phyloP scores from a whole-genome alignment of 2,113 vertebrate genomes.

The Mesitornis unicolor region DNA sequence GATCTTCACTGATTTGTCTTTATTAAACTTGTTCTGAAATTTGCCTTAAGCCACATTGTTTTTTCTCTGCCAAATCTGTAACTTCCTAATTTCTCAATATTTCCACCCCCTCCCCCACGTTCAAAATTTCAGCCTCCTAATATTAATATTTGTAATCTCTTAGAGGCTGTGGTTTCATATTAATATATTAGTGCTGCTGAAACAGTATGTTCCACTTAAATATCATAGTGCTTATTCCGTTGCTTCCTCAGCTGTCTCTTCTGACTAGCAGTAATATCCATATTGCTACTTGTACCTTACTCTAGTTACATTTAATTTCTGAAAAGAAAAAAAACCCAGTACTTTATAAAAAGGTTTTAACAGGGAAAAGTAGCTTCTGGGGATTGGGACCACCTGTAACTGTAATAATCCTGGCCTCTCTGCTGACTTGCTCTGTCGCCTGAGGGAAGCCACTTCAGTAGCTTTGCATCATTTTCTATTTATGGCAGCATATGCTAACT shows the following conservation, averaged over 20 bases:
- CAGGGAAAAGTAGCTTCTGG: not conserved
- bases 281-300: not conserved
- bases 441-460: not conserved
- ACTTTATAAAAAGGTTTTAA: not conserved
- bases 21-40: not conserved
- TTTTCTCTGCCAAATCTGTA: not conserved
- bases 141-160: not conserved
- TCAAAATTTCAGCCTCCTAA: not conserved
- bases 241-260: not conserved
- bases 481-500: not conserved
- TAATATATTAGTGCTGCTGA: not conserved
- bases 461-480: not conserved
- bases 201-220: not conserved
- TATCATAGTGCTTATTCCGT: not conserved
- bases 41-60: not conserved
- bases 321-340: not conserved
- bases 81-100: not conserved
- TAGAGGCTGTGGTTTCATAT: not conserved
- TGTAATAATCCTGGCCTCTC: not conserved
- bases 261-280: not conserved
- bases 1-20: not conserved
- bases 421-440: not conserved
- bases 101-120: too few species aligned
- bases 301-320: not conserved
- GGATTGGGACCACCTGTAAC: not conserved